Evolutionary conservation across 1,140 invertebrate species (phyloP), one percentile per base, ranked within the genome.

Genomic region (Lasioglossum albipes): DNA sequence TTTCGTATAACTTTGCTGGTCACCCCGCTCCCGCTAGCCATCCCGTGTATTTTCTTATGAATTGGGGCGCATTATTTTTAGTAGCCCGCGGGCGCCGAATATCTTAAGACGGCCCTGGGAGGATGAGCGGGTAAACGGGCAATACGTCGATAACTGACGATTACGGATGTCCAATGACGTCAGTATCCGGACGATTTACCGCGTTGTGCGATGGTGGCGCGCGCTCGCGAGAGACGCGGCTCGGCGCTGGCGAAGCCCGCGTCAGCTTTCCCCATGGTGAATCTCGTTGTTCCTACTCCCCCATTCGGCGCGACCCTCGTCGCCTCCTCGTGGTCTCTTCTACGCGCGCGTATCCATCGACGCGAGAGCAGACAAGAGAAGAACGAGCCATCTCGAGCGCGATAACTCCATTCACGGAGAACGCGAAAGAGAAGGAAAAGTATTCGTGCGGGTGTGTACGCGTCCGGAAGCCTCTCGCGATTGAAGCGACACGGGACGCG

Each of bases 381-480:
- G 81, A 68, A 79, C 22, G 75, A 52, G 42, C 41, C 61, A 42
- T 6, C 68, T 45, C 52, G 64, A 62, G 36, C 42, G 78, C 78
- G 62, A 83, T 67, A 71, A 75, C 78, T 71, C 78, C 81, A 82
- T 82, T 82, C 45, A 79, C 49, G 70, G 61, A 41, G 45, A 49
- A 49, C 45, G 9, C 2, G 45, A 49, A 12, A 13, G 13, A 49
- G 45, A 49, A 49, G 10, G 9, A 49, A 45, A 42, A 13, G 83
- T 31, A 79, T 64, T 82, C 75, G 45, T n/a, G n/a, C 75, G 16
- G 64, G 41, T 71, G 10, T 64, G 62, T 61, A 31, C 64, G 67
- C 31, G 45, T 45, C 64, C 81, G 76, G 80, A 82, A 78, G 68
- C 59, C 64, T 74, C 64, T 68, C n/a, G 45, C 76, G 52, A 72